These are phyloP conservation scores for Poecile atricapillus DNA, from an alignment of 2,113 vertebrate species.

Conservation along the genomic window DNA sequence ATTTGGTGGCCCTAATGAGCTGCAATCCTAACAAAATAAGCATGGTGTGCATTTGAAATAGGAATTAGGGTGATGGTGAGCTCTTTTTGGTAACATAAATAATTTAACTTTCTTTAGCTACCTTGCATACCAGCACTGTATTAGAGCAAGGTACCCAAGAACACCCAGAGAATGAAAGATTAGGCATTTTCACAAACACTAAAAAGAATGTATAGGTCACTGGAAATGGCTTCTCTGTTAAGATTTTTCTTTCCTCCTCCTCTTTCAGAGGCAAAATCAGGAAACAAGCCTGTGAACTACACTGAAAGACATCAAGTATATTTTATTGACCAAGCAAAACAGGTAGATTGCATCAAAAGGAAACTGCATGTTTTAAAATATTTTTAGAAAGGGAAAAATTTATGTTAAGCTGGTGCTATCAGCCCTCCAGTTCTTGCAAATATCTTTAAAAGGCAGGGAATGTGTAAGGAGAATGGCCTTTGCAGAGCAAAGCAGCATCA, in stretches of 20 bases:
- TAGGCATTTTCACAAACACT: not conserved
- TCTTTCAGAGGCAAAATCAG: not conserved
- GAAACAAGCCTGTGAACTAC: not conserved
- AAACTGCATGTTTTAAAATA: not conserved
- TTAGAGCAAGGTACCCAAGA: not conserved
- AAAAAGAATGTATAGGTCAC: not conserved
- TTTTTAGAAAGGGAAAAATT: not conserved
- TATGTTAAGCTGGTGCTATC: not conserved
- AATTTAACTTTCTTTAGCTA: not conserved
- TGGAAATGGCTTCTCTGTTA: not conserved
- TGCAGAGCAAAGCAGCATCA: not conserved
- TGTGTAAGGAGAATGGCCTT: not conserved
- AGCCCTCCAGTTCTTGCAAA: not conserved
- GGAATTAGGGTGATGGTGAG: not conserved
- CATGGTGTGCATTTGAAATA: not conserved
- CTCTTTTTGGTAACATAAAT: not conserved
- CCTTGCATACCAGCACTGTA: not conserved
- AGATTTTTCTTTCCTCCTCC: not conserved
- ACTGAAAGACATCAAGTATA: not conserved
- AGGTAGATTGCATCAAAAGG: not conserved
- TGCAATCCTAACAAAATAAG: not conserved
- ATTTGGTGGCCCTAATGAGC: not conserved
- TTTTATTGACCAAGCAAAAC: not conserved
- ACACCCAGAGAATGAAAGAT: not conserved
- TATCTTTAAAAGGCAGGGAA: not conserved